Evolutionary conservation across 1,140 invertebrate genomes (phyloP).

Genomic region (Ceratosolen fusciceps): DNA sequence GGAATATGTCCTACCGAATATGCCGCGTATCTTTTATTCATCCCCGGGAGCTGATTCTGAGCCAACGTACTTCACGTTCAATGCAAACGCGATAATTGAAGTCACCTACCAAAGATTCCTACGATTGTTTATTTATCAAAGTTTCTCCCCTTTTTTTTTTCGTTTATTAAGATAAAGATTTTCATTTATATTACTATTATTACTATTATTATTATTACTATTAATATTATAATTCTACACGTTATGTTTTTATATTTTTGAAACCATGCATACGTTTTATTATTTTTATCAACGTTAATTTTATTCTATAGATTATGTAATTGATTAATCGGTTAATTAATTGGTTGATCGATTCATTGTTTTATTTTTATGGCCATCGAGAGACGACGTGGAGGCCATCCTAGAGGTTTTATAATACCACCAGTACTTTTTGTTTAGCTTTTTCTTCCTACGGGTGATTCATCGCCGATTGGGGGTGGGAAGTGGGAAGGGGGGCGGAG

Average conservation of each 20-base stretch:
- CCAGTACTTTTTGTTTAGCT: constrained; percentile 25
- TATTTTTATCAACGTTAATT: constrained; percentile 42
- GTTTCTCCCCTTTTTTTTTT: constrained; percentile 31
- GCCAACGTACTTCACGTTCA: neutral
- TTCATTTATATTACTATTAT: constrained; percentile 47
- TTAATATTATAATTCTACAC: too few species aligned
- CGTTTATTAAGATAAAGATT: constrained; percentile 25
- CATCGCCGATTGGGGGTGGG: neutral
- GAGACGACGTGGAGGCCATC: constrained; percentile 19
- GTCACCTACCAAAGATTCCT: constrained; percentile 49
- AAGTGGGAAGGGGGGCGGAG: too few species aligned
- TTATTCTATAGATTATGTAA: constrained; percentile 36
- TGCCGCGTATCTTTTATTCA: neutral
- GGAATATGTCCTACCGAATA: neutral
- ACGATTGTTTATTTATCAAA: constrained; percentile 38
- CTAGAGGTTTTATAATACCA: too few species aligned
- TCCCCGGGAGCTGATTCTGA: neutral
- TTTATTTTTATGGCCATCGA: too few species aligned
- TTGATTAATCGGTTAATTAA: constrained; percentile 32
- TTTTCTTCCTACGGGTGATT: constrained; percentile 1
- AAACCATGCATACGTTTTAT: constrained; percentile 43
- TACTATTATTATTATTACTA: too few species aligned
- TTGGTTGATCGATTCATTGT: too few species aligned
- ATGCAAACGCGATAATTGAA: constrained; percentile 35
- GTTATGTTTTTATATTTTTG: constrained; percentile 44